Base-by-base conservation (phyloP, 2,888 invertebrate genomes). In the Herminia tarsipennalis region DNA sequence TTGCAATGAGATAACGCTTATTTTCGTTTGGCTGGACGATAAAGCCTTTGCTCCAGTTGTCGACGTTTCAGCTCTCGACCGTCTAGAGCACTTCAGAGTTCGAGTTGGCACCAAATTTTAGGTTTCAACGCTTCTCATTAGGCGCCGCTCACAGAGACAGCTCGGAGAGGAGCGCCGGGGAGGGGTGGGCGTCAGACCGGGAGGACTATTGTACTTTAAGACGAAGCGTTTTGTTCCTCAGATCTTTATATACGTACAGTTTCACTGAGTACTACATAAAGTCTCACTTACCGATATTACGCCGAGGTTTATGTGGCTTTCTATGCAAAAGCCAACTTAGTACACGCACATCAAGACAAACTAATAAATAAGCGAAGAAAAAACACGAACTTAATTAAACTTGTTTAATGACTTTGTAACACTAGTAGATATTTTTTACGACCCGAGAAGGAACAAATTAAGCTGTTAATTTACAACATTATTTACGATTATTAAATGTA, bases 71-170 rank as follows among this genome's bases (percentile, higher is more conserved):
- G 68, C 70, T 67, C 76, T 79, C 63, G 57, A 67, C 64, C 53
- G 65, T 81, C 73, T 76, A 83, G 79, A 75, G 80, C 78, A 81
- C 83, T 88, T 78, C 72, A 79, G 78, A 84, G 85, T 88, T 88
- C 81, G 88, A 89, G 87, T 86, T 88, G 88, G 88, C 86, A 85
- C 88, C 84, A 83, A 88, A 89, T 89, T 89, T 89, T 83, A 86
- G 87, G 78, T 87, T 80, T 78, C 84, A 79, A 83, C 85, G 87
- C 80, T 86, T 86, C 88, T 88, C 88, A 88, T 89, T 89, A 89
- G 83, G 74, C 77, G 74, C 70, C 75, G 80, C 70, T 82, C 74
- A 70, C 66, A 75, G 76, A 65, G 56, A 54, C 66, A 55, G 65
- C 66, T 58, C 63, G 44, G 56, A 32, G 48, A 43, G 50, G 56